A percentile compares a stretch with the other conserved stretches of the same genome.
Conservation (phyloP, 1,140 invertebrate species). For the Drosophila ogumai region DNA sequence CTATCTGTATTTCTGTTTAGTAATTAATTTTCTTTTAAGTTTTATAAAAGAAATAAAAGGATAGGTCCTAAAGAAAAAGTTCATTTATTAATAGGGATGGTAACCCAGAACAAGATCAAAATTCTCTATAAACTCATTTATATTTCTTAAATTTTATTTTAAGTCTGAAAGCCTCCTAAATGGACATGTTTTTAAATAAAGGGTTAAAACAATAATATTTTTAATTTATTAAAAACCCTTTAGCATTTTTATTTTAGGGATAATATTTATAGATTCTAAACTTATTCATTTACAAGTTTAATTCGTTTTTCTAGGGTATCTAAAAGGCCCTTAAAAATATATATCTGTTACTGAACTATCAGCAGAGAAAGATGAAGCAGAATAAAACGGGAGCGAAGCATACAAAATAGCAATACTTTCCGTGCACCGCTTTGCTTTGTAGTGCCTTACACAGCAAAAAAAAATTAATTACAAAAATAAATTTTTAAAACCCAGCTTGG, state of each 20-base stretch:
- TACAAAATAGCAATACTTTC: conserved; percentile 81
- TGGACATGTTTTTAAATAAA: too few species aligned
- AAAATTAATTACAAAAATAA: background rate
- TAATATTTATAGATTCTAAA: background rate
- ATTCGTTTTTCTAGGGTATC: conserved; percentile 6
- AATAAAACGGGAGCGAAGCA: conserved; percentile 34
- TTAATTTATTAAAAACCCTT: background rate
- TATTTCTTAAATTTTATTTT: too few species aligned
- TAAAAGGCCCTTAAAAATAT: background rate
- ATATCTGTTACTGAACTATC: conserved; percentile 30
- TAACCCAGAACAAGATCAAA: too few species aligned
- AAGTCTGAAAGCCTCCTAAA: too few species aligned
- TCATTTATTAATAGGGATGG: too few species aligned
- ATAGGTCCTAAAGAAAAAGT: too few species aligned
- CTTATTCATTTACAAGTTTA: background rate
- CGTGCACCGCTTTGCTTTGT: conserved; percentile 68
- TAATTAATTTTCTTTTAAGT: too few species aligned
- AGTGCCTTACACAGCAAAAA: conserved; percentile 6
- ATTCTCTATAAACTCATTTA: too few species aligned
- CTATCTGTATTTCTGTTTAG: background rate
- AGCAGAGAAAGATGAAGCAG: conserved; percentile 22
- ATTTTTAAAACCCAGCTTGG: background rate
- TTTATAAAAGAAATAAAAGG: too few species aligned
- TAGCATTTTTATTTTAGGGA: background rate
- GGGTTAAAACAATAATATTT: background rate